These are phyloP conservation scores for Eptatretus burgeri DNA, from an alignment of 2,113 vertebrate genomes.

Conservation along the genomic window DNA sequence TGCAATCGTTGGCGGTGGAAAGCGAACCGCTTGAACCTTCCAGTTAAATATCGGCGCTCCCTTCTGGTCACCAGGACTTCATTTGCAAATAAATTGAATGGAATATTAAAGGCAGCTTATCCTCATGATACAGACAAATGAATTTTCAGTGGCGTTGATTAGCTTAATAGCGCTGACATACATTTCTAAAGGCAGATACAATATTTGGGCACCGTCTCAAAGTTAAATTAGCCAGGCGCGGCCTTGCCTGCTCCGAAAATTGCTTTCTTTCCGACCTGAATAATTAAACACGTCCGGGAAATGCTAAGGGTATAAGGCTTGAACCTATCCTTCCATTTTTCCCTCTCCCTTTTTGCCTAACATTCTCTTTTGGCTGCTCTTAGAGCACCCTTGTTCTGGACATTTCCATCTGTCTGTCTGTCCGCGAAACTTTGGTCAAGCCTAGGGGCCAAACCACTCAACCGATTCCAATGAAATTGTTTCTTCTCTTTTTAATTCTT, in stretches of 20 bases:
- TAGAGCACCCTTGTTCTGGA: too few relatives aligned
- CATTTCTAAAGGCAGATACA: constrained; percentile 5
- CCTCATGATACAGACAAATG: constrained; percentile 6
- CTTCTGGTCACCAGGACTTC: constrained; percentile 69
- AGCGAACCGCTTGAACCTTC: constrained; percentile 31
- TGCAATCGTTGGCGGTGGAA: constrained; percentile 8
- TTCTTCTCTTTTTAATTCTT: too few relatives aligned
- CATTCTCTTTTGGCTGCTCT: too few relatives aligned
- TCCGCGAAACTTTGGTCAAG: too few relatives aligned
- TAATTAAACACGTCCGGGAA: too few relatives aligned
- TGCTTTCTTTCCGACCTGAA: not conserved
- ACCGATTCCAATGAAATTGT: too few relatives aligned
- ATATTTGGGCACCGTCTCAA: constrained; percentile 5
- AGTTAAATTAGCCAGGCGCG: constrained; percentile 5
- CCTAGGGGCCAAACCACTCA: too few relatives aligned
- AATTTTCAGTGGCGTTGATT: constrained; percentile 5
- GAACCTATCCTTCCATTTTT: too few relatives aligned
- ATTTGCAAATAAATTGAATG: constrained; percentile 99
- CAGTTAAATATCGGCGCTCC: constrained; percentile 52
- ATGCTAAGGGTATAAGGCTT: too few relatives aligned
- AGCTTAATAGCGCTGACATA: constrained; percentile 6
- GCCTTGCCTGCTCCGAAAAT: not conserved
- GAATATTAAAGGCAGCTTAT: constrained; percentile 21
- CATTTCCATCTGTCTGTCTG: too few relatives aligned
- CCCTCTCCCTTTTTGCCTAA: too few relatives aligned